Base-by-base conservation (phyloP, 1,140 invertebrate species). In the Teleogryllus occipitalis region DNA sequence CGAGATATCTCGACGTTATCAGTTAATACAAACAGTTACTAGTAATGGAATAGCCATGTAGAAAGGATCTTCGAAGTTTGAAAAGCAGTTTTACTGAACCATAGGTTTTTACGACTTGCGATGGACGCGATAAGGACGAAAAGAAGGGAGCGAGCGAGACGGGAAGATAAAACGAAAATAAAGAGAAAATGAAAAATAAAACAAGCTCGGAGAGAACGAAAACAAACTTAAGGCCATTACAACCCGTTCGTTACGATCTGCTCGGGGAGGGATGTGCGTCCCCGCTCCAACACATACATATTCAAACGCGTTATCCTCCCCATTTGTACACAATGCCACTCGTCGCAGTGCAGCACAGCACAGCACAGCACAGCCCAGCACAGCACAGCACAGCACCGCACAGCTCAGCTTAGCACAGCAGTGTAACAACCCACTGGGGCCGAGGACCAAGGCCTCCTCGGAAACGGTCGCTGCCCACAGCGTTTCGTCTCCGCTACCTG, bases 21-120 rank as follows among this genome's bases (percentile, higher is more conserved):
- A 65, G 54, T 65, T 65, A 65, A 65, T 65, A 65, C 54, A 65
- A 65, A 65, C 54, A 65, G 54, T 65, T 65, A 65, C 54, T 65
- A 65, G 54, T 65, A 65, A 65, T 65, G 54, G 54, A 65, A 65
- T 65, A 65, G 54, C 54, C 54, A 65, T 65, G 54, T 65, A 65
- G 54, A 65, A 65, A 65, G 54, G 54, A 65, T 65, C 54, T 65
- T 65, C 54, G 54, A 65, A 65, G 54, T 65, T 65, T 65, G 54
- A 65, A 65, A 65, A 65, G 54, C 54, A 65, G 54, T 65, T 65
- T 65, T 65, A 65, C 54, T 65, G 54, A 65, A 10, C 54, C 54
- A 65, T 65, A 65, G 54, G 54, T 65, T 65, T 65, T 65, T 65
- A 65, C 54, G 54, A 65, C 10, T 65, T 18, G 54, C 54, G 54